Conservation (phyloP, 2,888 invertebrate species). For the Drosophila acutilabella region DNA sequence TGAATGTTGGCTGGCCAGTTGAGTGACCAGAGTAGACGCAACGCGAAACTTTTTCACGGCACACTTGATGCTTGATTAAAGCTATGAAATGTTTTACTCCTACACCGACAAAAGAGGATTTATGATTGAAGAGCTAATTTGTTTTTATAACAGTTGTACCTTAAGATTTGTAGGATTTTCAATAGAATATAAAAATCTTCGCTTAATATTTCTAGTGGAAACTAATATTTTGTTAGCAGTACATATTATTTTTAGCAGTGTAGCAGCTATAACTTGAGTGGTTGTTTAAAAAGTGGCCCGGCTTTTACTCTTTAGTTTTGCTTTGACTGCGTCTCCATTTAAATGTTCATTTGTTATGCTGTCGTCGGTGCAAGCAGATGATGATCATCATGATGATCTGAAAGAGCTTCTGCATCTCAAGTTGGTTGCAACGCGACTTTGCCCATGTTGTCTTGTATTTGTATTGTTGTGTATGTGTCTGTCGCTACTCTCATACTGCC, state of each 20-base stretch:
- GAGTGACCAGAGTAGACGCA: slow-evolving; percentile 48
- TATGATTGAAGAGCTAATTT: too few relatives aligned
- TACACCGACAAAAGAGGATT: not conserved
- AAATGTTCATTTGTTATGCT: slow-evolving; percentile 80
- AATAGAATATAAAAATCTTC: too few relatives aligned
- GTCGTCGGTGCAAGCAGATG: slow-evolving; percentile 63
- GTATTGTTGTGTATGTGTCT: slow-evolving; percentile 4
- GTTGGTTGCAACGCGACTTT: slow-evolving; percentile 35
- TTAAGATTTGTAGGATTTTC: too few relatives aligned
- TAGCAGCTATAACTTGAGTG: slow-evolving; percentile 45
- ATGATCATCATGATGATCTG: slow-evolving; percentile 29
- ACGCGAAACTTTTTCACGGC: slow-evolving; percentile 51
- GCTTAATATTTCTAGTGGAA: too few relatives aligned
- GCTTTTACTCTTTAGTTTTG: slow-evolving; percentile 35
- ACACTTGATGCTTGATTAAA: slow-evolving; percentile 77
- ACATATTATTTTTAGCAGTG: not conserved
- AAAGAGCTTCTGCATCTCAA: slow-evolving; percentile 31
- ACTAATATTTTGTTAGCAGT: not conserved
- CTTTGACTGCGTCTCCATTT: slow-evolving; percentile 69
- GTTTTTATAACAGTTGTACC: too few relatives aligned
- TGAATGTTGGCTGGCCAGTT: slow-evolving; percentile 39
- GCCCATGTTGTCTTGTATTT: slow-evolving; percentile 24
- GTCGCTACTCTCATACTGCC: slow-evolving; percentile 15
- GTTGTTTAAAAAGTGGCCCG: slow-evolving; percentile 28
- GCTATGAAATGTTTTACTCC: slow-evolving; percentile 52